Conservation (phyloP, 2,113 vertebrate genomes). For the Microcebus ravelobensis region DNA sequence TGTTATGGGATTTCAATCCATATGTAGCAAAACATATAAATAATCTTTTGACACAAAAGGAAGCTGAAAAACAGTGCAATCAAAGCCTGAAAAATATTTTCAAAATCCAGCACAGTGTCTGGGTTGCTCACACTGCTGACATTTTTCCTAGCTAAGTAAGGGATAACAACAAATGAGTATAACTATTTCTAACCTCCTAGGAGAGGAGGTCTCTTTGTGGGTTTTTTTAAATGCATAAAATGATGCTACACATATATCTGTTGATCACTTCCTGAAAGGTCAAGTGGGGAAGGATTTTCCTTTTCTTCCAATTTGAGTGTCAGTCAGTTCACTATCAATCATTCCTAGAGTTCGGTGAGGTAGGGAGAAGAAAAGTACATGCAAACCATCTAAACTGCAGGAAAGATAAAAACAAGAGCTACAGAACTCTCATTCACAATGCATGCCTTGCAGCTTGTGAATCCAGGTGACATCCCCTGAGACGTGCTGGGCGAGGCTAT, state of each 20-base stretch:
- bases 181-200: neutral
- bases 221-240: neutral
- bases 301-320: neutral
- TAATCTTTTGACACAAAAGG: neutral
- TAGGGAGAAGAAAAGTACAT: neutral
- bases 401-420: neutral
- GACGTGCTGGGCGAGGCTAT: fast-evolving
- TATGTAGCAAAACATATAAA: neutral
- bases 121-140: too few species aligned
- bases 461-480: neutral
- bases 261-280: neutral
- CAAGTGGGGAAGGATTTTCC: neutral
- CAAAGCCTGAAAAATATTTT: neutral
- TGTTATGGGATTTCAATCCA: neutral
- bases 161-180: neutral
- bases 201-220: neutral
- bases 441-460: fast-evolving
- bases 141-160: neutral
- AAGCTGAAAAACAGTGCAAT: neutral
- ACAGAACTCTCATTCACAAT: fast-evolving
- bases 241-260: neutral
- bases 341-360: neutral
- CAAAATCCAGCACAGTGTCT: neutral
- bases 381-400: neutral
- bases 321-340: neutral